Evolutionary conservation across 2,113 vertebrate genomes (phyloP).

Genomic region (Megaptera novaeangliae): DNA sequence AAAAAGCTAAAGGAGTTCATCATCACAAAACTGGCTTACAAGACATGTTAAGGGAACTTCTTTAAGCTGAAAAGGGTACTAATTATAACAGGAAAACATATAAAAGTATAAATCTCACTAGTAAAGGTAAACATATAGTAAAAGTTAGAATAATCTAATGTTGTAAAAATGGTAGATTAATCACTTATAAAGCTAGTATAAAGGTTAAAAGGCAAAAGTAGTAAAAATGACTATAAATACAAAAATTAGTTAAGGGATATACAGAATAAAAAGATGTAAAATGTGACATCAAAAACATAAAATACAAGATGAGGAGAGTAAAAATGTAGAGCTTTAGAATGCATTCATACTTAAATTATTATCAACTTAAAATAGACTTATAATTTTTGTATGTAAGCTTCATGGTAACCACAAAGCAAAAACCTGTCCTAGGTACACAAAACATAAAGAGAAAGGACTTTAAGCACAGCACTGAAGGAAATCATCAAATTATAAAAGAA

Average conservation of each 20-base stretch:
- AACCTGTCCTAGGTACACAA: background rate
- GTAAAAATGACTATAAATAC: background rate
- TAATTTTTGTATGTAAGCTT: background rate
- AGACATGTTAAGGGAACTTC: background rate
- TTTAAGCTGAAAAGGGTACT: background rate
- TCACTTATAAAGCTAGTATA: background rate
- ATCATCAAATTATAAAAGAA: background rate
- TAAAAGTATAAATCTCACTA: background rate
- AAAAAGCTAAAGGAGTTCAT: background rate
- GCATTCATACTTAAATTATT: background rate
- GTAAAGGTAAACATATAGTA: background rate
- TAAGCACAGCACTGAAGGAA: background rate
- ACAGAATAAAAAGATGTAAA: background rate
- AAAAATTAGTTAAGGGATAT: background rate
- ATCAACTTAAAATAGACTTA: background rate
- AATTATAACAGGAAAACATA: background rate
- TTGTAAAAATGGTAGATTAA: background rate
- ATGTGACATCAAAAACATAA: background rate
- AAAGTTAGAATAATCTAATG: background rate
- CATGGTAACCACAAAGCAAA: background rate
- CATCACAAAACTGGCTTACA: background rate
- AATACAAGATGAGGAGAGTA: background rate
- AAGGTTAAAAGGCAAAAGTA: background rate
- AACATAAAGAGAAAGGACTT: background rate
- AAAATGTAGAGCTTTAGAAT: background rate